Conservation (phyloP, 2,797 vertebrate genomes). For the Tiaroga cobitis region DNA sequence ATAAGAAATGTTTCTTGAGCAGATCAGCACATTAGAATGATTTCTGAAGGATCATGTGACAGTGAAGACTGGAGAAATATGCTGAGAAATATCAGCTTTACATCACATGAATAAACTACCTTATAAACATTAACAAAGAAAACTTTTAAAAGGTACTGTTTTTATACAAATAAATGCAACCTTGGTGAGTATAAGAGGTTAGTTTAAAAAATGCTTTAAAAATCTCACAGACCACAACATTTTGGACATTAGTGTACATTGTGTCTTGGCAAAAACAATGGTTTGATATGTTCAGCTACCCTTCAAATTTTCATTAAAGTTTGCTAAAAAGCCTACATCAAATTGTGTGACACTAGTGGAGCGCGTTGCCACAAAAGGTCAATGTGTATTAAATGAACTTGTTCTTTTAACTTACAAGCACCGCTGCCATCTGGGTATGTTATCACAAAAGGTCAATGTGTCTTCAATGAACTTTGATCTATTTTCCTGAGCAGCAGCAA, state of each 20-base stretch:
- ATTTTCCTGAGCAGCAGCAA: background rate
- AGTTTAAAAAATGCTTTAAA: background rate
- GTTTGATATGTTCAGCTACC: background rate
- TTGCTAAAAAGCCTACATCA: background rate
- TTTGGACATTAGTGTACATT: background rate
- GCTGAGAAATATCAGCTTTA: background rate
- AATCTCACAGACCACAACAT: background rate
- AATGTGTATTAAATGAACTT: background rate
- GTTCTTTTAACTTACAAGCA: background rate
- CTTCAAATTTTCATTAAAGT: background rate
- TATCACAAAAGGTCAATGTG: background rate
- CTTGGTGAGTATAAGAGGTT: background rate
- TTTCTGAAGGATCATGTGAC: background rate
- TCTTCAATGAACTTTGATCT: background rate
- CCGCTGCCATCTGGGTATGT: background rate
- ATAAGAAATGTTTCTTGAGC: background rate
- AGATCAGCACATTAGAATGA: background rate
- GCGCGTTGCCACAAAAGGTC: background rate
- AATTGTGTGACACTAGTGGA: background rate
- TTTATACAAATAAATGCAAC: background rate
- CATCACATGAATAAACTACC: background rate
- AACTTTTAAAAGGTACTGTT: background rate
- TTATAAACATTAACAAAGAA: too few species aligned
- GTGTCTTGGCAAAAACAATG: background rate
- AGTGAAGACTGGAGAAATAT: background rate